These are phyloP conservation scores for Anarsia innoxiella DNA, from an alignment of 2,888 invertebrate genomes.

Conservation along the genomic window DNA sequence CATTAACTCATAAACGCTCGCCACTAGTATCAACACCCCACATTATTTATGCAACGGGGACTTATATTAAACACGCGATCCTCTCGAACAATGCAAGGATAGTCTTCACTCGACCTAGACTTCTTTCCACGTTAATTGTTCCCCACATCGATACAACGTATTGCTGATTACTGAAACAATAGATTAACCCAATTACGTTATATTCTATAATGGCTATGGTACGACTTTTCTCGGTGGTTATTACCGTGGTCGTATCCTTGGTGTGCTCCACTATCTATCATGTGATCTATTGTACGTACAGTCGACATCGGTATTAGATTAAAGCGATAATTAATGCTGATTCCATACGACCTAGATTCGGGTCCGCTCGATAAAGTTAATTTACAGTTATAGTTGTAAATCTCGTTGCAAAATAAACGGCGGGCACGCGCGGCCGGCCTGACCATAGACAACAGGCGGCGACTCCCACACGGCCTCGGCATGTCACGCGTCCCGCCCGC, in stretches of 20 bases:
- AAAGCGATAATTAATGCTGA: slow-evolving; percentile 74
- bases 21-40: slow-evolving; percentile 42
- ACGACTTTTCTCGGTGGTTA: slow-evolving; percentile 39
- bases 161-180: slow-evolving; percentile 48
- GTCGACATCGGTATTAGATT: slow-evolving; percentile 70
- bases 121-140: slow-evolving; percentile 64
- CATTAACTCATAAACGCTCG: slow-evolving; percentile 21
- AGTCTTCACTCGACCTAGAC: slow-evolving; percentile 60
- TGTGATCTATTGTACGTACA: slow-evolving; percentile 70
- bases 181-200: slow-evolving; percentile 59
- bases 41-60: slow-evolving; percentile 71
- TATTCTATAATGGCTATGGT: slow-evolving; percentile 42
- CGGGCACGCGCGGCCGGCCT: slow-evolving; percentile 54
- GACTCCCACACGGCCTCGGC: slow-evolving; percentile 41
- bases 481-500: slow-evolving; percentile 4
- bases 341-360: slow-evolving; percentile 74
- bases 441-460: slow-evolving; percentile 65
- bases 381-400: slow-evolving; percentile 74
- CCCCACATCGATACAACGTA: slow-evolving; percentile 55
- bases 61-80: slow-evolving; percentile 69
- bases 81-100: slow-evolving; percentile 70
- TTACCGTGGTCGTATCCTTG: slow-evolving; percentile 63
- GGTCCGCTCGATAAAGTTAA: slow-evolving; percentile 70
- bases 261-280: slow-evolving; percentile 66
- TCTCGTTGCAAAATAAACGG: slow-evolving; percentile 72